Evolutionary conservation across 2,797 vertebrate species (phyloP), one percentile per base, ranked within the genome.

Genomic region (Sebastes hubbsi): DNA sequence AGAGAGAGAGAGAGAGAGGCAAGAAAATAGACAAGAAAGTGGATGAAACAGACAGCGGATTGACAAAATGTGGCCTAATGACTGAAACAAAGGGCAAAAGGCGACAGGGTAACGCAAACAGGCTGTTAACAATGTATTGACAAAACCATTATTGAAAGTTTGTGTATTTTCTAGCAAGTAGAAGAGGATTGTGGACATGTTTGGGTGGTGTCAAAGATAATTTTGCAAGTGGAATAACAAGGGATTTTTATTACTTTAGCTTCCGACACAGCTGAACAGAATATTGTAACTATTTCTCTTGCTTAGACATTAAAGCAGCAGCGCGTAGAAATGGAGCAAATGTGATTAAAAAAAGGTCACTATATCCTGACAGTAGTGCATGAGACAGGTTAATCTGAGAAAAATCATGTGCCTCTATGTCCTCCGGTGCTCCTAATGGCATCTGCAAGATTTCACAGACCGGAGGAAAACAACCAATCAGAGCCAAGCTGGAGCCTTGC

Each of bases 1-100:
- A 88, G 60, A 65, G 49, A 36, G 72, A 88, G 38, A 14, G 38
- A 42, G 38, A 46, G 16, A 75, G 42, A 52, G 54, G 27, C 12
- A 38, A 25, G 73, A 78, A 75, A 87, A 84, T 52, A 38, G 71
- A 89, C 54, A 38, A 70, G 69, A 83, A 73, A 77, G 61, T 68
- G 66, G 60, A 78, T 69, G 62, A 68, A 83, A 75, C 8, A 30
- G 68, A 55, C 61, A 72, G 64, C 5, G 29, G 61, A 87, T 77
- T 89, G 88, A 81, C 72, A 82, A 81, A 89, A 79, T 27, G 5
- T 29, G 34, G 59, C 49, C 62, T 75, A 76, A 87, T 78, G 78
- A 75, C 67, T 25, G 46, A 25, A 20, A 30, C 10, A 11, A 30
- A 2, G 36, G 30, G 54, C 16, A 46, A 77, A 84, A 73, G 68